phyloP scores from a whole-genome alignment of 37 sponge, comb jelly and placozoan genomes.

The Haliclona indistincta region DNA sequence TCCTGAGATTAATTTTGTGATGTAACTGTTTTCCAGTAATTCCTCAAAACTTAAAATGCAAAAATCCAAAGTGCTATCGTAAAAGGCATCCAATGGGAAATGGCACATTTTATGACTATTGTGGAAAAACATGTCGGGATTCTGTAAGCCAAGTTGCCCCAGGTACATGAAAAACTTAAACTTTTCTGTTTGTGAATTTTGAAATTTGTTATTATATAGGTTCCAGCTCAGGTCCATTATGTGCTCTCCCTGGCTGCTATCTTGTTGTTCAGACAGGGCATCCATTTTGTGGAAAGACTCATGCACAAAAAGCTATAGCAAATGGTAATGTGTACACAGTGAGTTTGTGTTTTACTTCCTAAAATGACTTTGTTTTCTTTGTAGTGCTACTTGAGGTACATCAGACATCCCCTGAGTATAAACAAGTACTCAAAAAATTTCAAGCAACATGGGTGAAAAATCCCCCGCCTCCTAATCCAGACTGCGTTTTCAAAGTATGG shows the following conservation, averaged over 20 bases:
- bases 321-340: background rate
- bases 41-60: conserved; percentile 7
- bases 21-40: too few relatives aligned
- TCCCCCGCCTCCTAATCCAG: background rate
- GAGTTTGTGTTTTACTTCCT: background rate
- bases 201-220: too few relatives aligned
- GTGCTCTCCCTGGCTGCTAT: too few relatives aligned
- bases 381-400: background rate
- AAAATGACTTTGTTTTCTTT: background rate
- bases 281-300: conserved; percentile 4
- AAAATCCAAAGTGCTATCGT: conserved; percentile 13
- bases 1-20: too few relatives aligned
- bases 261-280: too few relatives aligned
- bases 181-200: too few relatives aligned
- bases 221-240: too few relatives aligned
- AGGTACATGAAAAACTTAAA: background rate
- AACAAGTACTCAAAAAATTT: background rate
- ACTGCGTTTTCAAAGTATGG: background rate
- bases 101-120: conserved; percentile 11
- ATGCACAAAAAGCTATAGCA: background rate
- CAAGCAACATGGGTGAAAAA: conserved; percentile 21
- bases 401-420: background rate
- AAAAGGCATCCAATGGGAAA: background rate
- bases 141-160: background rate
- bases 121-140: conserved; percentile 24